Conservation (phyloP, 37 sponge, comb jelly and placozoan species). For the Chondrilla cf. caribensis region DNA sequence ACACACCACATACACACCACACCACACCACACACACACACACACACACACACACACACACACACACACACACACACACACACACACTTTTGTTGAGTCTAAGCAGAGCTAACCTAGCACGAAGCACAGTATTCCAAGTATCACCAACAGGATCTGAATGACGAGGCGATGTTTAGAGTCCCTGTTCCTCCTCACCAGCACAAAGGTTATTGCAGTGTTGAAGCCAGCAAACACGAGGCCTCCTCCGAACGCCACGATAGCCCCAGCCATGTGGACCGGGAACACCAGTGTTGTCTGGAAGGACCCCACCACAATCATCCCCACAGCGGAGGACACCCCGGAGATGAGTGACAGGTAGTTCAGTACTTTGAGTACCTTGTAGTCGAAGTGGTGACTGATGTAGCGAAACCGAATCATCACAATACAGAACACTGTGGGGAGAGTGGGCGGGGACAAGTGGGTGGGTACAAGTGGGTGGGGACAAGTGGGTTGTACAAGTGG, state of each 20-base stretch:
- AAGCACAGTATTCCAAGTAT: neutral
- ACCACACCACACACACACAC: too few relatives aligned
- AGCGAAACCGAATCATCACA: neutral
- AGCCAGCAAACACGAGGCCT: neutral
- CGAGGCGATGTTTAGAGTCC: neutral
- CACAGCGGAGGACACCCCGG: constrained; percentile 34
- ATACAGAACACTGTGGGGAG: neutral
- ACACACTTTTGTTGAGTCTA: neutral
- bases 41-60: too few relatives aligned
- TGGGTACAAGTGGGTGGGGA: too few relatives aligned
- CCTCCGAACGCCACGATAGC: constrained; percentile 10
- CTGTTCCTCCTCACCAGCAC: neutral
- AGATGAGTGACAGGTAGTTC: constrained; percentile 2
- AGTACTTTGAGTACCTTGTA: neutral
- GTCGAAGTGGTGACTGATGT: neutral
- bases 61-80: too few relatives aligned
- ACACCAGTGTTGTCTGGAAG: constrained; percentile 37
- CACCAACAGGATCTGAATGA: neutral
- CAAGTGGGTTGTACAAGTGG: neutral
- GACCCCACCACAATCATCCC: constrained; percentile 55
- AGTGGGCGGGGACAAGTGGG: too few relatives aligned
- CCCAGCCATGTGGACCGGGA: neutral
- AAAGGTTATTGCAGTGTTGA: constrained; percentile 11
- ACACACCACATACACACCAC: too few relatives aligned
- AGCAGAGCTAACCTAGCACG: neutral